Evolutionary conservation across 2,888 invertebrate species (phyloP).

Genomic region (Cryptocephalus moraei): DNA sequence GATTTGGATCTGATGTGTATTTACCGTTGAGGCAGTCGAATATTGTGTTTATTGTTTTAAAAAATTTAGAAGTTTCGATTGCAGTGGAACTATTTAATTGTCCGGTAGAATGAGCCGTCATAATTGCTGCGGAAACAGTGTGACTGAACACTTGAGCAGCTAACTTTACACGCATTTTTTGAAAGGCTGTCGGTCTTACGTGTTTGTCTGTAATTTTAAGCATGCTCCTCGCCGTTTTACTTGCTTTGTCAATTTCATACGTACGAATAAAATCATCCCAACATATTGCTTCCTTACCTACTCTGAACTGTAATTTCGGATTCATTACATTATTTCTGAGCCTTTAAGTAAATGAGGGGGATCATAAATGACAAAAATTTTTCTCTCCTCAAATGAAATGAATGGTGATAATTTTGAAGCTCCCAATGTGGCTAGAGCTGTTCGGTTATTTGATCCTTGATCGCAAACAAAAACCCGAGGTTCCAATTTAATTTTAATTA

Average conservation of each 20-base stretch:
- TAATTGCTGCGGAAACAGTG: neutral
- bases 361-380: neutral
- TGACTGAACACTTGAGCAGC: constrained; percentile 1
- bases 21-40: too few species aligned
- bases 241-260: neutral
- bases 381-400: too few species aligned
- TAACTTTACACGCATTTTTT: constrained; percentile 2
- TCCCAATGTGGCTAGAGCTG: too few species aligned
- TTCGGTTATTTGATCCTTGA: too few species aligned
- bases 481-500: too few species aligned
- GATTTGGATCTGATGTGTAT: too few species aligned
- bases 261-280: neutral
- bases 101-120: too few species aligned
- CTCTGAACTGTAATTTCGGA: neutral
- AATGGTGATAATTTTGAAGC: too few species aligned
- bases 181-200: neutral
- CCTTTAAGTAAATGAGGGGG: constrained; percentile 2
- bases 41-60: too few species aligned
- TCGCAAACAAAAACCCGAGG: too few species aligned
- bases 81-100: too few species aligned
- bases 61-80: too few species aligned
- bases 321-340: neutral
- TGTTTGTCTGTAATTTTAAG: neutral
- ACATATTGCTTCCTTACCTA: neutral
- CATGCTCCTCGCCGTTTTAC: neutral